Evolutionary conservation across 2,113 vertebrate species (phyloP).

Genomic region (Talpa occidentalis): DNA sequence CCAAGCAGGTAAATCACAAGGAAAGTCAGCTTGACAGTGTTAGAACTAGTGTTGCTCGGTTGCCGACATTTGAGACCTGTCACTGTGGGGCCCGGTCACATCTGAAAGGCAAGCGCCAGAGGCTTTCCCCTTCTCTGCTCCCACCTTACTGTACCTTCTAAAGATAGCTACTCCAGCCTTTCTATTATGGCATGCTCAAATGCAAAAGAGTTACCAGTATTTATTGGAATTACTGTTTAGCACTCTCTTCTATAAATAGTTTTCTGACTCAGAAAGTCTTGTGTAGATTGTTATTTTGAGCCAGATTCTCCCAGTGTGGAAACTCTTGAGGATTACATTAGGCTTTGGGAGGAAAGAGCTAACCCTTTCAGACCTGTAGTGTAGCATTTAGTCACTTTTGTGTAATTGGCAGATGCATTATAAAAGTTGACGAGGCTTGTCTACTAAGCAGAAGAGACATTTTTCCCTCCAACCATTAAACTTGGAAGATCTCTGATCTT

Average conservation of each 20-base stretch:
- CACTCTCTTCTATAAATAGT: conserved; percentile 74
- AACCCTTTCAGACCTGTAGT: conserved; percentile 42
- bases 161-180: conserved; percentile 51
- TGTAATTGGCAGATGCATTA: neutral
- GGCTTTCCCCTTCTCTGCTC: neutral
- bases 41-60: neutral
- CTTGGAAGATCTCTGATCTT: neutral
- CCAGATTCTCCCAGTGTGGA: conserved; percentile 64
- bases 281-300: conserved; percentile 67
- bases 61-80: neutral
- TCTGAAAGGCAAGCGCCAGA: neutral
- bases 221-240: conserved; percentile 69
- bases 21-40: conserved; percentile 6
- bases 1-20: conserved; percentile 42
- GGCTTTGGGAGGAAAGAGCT: conserved; percentile 42
- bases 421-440: neutral
- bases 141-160: neutral
- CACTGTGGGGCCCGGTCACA: neutral
- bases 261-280: conserved; percentile 76
- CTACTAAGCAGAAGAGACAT: neutral
- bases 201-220: conserved; percentile 60
- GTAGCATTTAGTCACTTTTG: neutral
- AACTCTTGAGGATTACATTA: conserved; percentile 50
- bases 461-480: neutral
- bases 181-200: conserved; percentile 55